These are phyloP conservation scores for Phenacoccus solenopsis DNA, from an alignment of 1,140 invertebrate species.

Conservation along the genomic window DNA sequence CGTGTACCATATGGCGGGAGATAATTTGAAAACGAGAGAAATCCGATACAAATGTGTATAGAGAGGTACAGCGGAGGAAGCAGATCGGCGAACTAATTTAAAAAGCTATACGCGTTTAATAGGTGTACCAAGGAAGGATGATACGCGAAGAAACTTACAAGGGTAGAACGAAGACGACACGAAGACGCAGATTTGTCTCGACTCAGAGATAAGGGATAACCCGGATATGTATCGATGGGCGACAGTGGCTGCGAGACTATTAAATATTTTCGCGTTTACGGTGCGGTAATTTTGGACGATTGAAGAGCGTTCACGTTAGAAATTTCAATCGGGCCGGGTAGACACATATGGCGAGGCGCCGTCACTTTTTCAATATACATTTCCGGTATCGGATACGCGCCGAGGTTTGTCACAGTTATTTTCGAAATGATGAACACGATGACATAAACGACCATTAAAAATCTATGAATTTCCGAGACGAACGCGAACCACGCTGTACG, in stretches of 20 bases:
- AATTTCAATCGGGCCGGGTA: neutral
- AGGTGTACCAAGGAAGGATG: neutral
- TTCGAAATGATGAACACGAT: neutral
- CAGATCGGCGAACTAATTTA: neutral
- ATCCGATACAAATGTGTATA: neutral
- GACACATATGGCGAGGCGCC: neutral
- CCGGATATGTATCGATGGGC: neutral
- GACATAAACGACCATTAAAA: conserved; percentile 16
- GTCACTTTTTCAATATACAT: neutral
- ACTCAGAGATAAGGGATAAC: neutral
- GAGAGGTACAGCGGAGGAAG: neutral
- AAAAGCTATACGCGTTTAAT: neutral
- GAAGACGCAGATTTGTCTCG: neutral
- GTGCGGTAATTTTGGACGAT: neutral
- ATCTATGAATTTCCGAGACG: conserved; percentile 8
- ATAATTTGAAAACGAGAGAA: conserved; percentile 3
- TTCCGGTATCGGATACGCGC: neutral
- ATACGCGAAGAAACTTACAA: neutral
- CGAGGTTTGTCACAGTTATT: neutral
- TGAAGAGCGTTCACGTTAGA: neutral
- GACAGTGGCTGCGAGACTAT: too few species aligned
- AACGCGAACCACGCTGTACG: neutral
- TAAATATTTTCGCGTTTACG: too few species aligned
- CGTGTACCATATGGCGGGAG: neutral
- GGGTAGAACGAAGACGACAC: neutral